phyloP scores from a whole-genome alignment of 1,140 invertebrate species.

The Drosophila pandora region DNA sequence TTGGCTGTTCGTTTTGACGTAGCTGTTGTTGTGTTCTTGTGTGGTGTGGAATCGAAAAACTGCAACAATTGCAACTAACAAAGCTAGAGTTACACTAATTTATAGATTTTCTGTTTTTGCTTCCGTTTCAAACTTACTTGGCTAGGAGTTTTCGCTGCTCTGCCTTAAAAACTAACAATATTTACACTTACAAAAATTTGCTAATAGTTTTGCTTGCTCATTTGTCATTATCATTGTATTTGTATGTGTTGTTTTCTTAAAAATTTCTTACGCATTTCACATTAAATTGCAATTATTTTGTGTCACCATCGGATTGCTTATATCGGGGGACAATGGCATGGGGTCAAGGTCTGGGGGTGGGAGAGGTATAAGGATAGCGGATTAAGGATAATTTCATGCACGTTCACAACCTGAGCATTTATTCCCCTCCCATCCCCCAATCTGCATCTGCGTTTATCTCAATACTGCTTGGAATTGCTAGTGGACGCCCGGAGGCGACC shows the following conservation, averaged over 20 bases:
- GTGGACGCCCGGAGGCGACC: constrained; percentile 35
- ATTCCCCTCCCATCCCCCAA: constrained; percentile 13
- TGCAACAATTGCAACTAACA: constrained; percentile 81
- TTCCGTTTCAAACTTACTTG: constrained; percentile 55
- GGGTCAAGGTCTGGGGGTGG: constrained; percentile 1
- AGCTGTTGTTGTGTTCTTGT: constrained; percentile 22
- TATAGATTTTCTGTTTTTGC: constrained; percentile 45
- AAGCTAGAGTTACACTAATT: constrained; percentile 72
- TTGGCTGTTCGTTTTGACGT: constrained; percentile 24
- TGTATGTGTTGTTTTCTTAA: constrained; percentile 8
- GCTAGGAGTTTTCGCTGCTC: constrained; percentile 62
- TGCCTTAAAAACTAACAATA: constrained; percentile 60
- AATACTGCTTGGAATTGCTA: constrained; percentile 74
- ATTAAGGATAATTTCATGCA: constrained; percentile 44
- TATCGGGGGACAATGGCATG: constrained; percentile 7
- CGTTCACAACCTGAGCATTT: constrained; percentile 78
- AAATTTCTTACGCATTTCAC: constrained; percentile 26
- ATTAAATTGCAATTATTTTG: constrained; percentile 61
- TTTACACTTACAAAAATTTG: constrained; percentile 79
- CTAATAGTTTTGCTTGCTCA: constrained; percentile 70
- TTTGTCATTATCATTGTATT: constrained; percentile 43
- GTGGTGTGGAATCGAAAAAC: constrained; percentile 70
- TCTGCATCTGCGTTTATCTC: constrained; percentile 22
- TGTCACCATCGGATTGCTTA: constrained; percentile 51
- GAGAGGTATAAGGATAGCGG: constrained; percentile 16